Percentiles rank a stretch among this genome's conserved stretches.
These are phyloP conservation scores for Colaptes auratus DNA, from an alignment of 2,113 vertebrate genomes.

Conservation along the genomic window DNA sequence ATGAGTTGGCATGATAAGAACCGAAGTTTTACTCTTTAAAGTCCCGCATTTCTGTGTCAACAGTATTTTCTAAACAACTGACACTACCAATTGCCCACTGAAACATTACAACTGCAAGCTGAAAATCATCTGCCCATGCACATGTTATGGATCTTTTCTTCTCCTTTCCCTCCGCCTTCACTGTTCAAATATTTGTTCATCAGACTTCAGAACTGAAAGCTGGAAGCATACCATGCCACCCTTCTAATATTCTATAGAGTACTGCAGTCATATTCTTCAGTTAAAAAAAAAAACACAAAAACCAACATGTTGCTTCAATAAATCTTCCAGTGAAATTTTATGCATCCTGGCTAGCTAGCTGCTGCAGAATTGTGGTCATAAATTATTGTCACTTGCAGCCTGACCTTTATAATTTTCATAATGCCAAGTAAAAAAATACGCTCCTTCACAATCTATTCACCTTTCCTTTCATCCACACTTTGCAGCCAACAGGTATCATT, in stretches of 20 bases:
- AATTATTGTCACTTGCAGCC: conserved; percentile 8
- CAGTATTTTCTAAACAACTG: conserved; percentile 4
- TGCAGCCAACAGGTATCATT: neutral
- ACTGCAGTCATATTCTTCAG: neutral
- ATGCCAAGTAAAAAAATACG: neutral
- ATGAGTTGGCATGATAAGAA: neutral
- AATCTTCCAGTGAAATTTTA: neutral
- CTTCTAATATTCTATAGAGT: conserved; percentile 9
- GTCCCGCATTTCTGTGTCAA: conserved; percentile 13
- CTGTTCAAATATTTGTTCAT: conserved; percentile 32
- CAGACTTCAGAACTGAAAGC: neutral
- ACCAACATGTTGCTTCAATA: neutral
- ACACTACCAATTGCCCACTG: neutral
- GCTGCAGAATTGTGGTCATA: conserved; percentile 18
- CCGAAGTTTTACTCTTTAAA: neutral
- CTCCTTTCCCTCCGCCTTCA: neutral
- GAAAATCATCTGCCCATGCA: neutral
- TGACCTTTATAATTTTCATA: conserved; percentile 15
- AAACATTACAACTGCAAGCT: neutral
- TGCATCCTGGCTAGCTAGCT: neutral
- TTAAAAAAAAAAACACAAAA: neutral
- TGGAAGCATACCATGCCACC: neutral
- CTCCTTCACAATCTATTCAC: neutral
- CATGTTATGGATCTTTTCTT: conserved; percentile 3
- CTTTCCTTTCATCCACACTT: neutral